These are phyloP conservation scores for Antheraea yamamai DNA, from an alignment of 2,888 invertebrate genomes.

Conservation along the genomic window DNA sequence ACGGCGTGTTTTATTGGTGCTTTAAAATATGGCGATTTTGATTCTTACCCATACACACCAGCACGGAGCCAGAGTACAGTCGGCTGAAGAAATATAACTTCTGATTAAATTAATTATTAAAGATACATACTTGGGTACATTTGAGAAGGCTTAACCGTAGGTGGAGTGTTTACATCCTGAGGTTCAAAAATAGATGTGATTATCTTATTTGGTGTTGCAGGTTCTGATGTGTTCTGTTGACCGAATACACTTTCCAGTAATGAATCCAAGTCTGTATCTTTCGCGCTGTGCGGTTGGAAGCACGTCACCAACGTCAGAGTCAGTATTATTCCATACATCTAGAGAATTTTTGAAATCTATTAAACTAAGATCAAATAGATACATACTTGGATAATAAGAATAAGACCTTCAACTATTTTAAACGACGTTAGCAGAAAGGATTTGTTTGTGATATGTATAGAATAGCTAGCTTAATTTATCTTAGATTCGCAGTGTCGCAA, in stretches of 20 bases:
- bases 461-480: too few relatives aligned
- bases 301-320: background rate
- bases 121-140: background rate
- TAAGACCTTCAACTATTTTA: too few relatives aligned
- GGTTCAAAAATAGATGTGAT: background rate
- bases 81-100: background rate
- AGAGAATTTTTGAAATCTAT: background rate
- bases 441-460: too few relatives aligned
- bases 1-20: too few relatives aligned
- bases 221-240: background rate
- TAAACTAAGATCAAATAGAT: too few relatives aligned
- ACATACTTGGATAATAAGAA: too few relatives aligned
- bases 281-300: background rate
- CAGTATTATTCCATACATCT: background rate
- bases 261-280: background rate
- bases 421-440: too few relatives aligned
- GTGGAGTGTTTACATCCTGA: background rate
- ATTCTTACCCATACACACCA: background rate
- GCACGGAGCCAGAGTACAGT: background rate
- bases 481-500: too few relatives aligned
- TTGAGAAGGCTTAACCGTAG: background rate
- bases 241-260: background rate
- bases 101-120: background rate
- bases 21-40: too few relatives aligned
- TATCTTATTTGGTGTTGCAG: background rate